Evolutionary conservation across 2,797 vertebrate species (phyloP).

Genomic region (Crocodylus rhombifer): DNA sequence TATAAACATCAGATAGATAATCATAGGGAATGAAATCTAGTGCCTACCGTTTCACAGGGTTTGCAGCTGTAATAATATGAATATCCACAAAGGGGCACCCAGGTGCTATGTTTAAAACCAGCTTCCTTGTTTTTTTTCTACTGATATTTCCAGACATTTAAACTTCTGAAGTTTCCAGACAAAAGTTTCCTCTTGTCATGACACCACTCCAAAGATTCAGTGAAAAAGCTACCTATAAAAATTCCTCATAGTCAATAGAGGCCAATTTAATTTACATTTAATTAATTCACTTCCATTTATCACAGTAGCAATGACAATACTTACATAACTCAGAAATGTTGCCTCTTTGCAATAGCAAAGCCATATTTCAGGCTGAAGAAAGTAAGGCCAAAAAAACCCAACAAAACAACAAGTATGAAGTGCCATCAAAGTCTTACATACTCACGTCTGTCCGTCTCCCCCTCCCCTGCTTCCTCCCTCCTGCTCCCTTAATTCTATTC

Average conservation of each 20-base stretch:
- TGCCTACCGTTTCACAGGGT: background rate
- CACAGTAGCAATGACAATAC: conserved; percentile 37
- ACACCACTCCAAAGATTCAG: background rate
- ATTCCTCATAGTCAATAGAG: background rate
- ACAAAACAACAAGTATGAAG: background rate
- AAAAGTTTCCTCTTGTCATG: conserved; percentile 19
- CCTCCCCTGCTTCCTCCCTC: no score
- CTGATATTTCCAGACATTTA: background rate
- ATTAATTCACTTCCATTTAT: conserved; percentile 63
- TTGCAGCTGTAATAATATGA: conserved; percentile 38
- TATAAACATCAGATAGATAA: conserved; percentile 48
- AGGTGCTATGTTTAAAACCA: background rate
- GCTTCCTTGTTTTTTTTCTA: background rate
- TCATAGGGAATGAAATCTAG: conserved; percentile 28
- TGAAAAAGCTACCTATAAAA: conserved; percentile 31
- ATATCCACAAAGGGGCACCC: conserved; percentile 63
- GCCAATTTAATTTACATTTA: conserved; percentile 50
- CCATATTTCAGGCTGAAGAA: conserved; percentile 39
- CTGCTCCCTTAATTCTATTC: conserved; percentile 29
- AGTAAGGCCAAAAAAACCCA: conserved; percentile 37
- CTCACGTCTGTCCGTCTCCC: conserved; percentile 3
- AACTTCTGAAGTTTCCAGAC: conserved; percentile 46
- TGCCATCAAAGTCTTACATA: background rate
- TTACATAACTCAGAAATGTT: conserved; percentile 44
- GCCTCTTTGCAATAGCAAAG: background rate